Conservation (phyloP, 1,140 invertebrate species). For the Drosophila simulans region DNA sequence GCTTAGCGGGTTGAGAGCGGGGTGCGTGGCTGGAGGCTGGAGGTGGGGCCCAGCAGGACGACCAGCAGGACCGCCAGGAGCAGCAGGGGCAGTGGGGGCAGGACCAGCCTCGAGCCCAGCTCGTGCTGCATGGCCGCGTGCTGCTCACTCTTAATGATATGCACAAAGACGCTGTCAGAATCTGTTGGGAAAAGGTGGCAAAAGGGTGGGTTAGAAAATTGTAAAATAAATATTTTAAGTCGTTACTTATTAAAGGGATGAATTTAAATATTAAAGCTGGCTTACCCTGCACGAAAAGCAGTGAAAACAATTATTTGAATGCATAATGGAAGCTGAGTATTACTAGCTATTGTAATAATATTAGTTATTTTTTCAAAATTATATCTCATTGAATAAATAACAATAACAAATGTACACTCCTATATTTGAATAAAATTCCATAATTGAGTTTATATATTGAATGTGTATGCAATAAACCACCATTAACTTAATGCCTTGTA, state of each 20-base stretch:
- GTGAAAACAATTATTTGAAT: neutral
- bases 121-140: conserved; percentile 88
- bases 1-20: conserved; percentile 6
- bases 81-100: conserved; percentile 63
- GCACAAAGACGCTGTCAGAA: conserved; percentile 86
- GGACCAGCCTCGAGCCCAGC: conserved; percentile 60
- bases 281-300: neutral
- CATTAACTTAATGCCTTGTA: no score
- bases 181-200: conserved; percentile 60
- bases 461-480: no score
- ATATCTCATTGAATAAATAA: no score
- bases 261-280: neutral
- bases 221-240: neutral
- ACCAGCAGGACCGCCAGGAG: conserved; percentile 54
- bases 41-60: conserved; percentile 8
- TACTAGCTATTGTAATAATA: no score
- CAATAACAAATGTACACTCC: no score
- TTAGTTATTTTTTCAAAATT: no score
- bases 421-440: no score
- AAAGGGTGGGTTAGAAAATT: neutral
- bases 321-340: neutral
- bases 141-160: conserved; percentile 87
- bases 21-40: conserved; percentile 3
- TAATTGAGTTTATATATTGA: no score
- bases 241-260: neutral